Evolutionary conservation across 2,888 invertebrate species (phyloP), one percentile per base, ranked within the genome.

Genomic region (Macropis europaea): DNA sequence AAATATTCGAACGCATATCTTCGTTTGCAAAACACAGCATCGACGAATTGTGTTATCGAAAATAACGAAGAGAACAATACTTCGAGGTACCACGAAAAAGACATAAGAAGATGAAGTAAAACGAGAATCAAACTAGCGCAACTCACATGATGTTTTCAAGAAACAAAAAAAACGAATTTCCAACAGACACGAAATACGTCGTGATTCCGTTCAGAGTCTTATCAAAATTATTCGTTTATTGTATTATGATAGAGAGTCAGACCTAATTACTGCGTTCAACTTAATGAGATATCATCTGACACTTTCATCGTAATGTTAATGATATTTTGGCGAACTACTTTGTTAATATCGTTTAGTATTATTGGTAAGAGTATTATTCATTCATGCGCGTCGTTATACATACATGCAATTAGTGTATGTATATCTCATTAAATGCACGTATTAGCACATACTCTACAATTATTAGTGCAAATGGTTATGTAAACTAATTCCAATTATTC

Each of bases 261-360:
- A 15, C 13, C 36, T 19, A 36, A 38, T 45, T 28, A 28, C 38
- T 45, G 17, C 38, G 48, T 56, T 61, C 13, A 28, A 17, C 45
- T 48, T 30, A 36, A 50, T 2, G 38, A 30, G 47, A 53, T 32
- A 26, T n/a, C 15, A 52, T 7, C 22, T 24, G 30, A 53, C 13
- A 11, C n/a, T 56, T 69, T 56, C 13, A n/a, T 70, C 47, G 36
- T 69, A 54, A 30, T 28, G 50, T 68, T 68, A 69, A 50, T 32
- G 36, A 43, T 69, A 61, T 69, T 71, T 71, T 50, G 48, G 54
- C 34, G 28, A 56, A 43, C 11, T 45, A 69, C 42, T 48, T 50
- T 61, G 70, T 61, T 68, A 40, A 61, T 54, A 56, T 56, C 42
- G 4, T 60, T 63, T 54, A 28, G 17, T 54, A 54, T 54, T 47